A percentile compares a stretch with the other conserved stretches of the same genome.
phyloP scores from a whole-genome alignment of 2,888 invertebrate species.

The Hedychridium roseum region DNA sequence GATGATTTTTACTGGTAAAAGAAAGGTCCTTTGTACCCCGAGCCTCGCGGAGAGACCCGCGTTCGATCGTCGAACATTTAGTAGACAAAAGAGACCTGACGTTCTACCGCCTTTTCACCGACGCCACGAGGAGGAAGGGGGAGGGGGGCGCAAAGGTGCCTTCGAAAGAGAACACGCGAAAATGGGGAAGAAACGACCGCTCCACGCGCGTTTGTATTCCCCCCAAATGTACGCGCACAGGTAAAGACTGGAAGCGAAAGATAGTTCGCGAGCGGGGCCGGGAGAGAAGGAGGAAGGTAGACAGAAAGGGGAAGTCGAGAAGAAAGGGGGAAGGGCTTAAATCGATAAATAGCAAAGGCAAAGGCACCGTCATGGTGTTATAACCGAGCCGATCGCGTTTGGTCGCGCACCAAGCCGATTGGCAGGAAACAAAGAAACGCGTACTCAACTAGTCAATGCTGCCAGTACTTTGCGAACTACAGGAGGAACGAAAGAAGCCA shows the following conservation, averaged over 20 bases:
- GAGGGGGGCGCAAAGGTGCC: conserved; percentile 12
- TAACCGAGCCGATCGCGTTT: conserved; percentile 31
- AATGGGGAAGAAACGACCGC: background rate
- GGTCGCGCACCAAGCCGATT: conserved; percentile 25
- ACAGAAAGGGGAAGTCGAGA: conserved; percentile 3
- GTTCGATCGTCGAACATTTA: conserved; percentile 25
- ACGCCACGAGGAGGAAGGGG: conserved; percentile 3
- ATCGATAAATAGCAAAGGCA: conserved; percentile 54
- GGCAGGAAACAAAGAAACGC: no score
- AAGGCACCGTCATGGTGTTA: conserved; percentile 36
- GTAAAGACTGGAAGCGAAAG: no score
- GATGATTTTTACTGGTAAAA: conserved; percentile 38
- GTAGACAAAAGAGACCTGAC: conserved; percentile 29
- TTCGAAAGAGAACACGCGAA: no score
- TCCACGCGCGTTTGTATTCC: no score
- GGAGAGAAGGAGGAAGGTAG: no score
- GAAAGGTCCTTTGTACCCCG: conserved; percentile 24
- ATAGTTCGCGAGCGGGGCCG: no score
- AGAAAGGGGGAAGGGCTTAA: conserved; percentile 31
- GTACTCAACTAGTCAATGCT: no score
- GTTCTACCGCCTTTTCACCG: conserved; percentile 19
- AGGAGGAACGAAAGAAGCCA: no score
- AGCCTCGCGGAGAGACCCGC: conserved; percentile 9
- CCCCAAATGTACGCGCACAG: no score
- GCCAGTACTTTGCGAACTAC: no score